Percentiles rank a stretch among this genome's conserved stretches.
Evolutionary conservation across 2,888 invertebrate species (phyloP).

Genomic region (Napeogenes sylphis): DNA sequence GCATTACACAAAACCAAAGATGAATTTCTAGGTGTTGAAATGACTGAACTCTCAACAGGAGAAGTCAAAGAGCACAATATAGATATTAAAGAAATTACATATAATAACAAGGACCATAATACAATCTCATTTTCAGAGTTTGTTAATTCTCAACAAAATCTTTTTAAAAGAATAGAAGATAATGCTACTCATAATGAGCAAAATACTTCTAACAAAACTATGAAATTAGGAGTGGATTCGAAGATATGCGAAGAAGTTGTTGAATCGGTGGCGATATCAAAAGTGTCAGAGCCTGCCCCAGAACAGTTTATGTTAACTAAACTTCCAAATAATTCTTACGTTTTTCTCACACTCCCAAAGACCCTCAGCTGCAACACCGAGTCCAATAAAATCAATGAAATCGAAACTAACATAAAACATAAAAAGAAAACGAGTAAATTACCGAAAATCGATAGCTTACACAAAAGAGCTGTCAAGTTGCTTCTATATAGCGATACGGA

Average conservation of each 20-base stretch:
- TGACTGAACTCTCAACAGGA: no score
- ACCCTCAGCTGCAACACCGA: constrained; percentile 41
- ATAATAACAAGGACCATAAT: neutral
- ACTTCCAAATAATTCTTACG: constrained; percentile 55
- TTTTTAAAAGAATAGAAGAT: constrained; percentile 19
- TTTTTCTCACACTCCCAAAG: constrained; percentile 58
- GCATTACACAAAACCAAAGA: no score
- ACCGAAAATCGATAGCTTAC: constrained; percentile 24
- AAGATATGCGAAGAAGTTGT: neutral
- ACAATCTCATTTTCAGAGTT: constrained; percentile 17
- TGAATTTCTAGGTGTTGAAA: no score
- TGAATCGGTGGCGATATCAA: constrained; percentile 3
- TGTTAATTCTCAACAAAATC: constrained; percentile 19
- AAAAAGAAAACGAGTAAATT: constrained; percentile 28
- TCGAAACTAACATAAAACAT: constrained; percentile 33
- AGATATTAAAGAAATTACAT: neutral
- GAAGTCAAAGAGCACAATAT: no score
- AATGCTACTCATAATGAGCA: constrained; percentile 12
- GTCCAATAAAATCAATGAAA: constrained; percentile 34
- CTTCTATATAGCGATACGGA: constrained; percentile 54
- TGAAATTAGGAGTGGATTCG: neutral
- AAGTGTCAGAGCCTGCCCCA: constrained; percentile 1
- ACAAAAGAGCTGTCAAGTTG: constrained; percentile 54
- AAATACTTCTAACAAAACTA: neutral
- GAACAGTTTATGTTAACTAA: constrained; percentile 43